Conservation (phyloP, 2,888 invertebrate species). For the Tortrix viridana region DNA sequence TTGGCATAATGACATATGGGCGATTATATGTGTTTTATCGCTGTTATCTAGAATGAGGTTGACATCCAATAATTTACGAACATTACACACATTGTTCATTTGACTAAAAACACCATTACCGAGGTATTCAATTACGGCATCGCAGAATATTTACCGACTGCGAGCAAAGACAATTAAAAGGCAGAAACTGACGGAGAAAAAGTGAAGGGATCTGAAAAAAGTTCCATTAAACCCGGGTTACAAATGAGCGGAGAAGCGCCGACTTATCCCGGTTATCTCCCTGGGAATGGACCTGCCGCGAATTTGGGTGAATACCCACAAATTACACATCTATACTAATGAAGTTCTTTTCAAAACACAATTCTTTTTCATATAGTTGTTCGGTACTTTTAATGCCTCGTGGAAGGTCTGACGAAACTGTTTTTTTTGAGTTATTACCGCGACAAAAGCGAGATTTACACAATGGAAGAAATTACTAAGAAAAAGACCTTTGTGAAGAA, state of each 20-base stretch:
- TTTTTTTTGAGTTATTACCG: slow-evolving; percentile 28
- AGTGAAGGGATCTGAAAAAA: slow-evolving; percentile 71
- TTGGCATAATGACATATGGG: neutral
- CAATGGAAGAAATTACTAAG: slow-evolving; percentile 34
- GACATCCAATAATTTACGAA: slow-evolving; percentile 15
- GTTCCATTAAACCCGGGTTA: slow-evolving; percentile 72
- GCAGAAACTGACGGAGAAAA: slow-evolving; percentile 72
- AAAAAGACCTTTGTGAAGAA: slow-evolving; percentile 23
- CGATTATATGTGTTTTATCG: neutral
- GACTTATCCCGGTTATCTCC: slow-evolving; percentile 44
- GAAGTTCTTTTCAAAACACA: slow-evolving; percentile 31
- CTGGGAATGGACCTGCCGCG: slow-evolving; percentile 52
- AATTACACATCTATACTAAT: slow-evolving; percentile 37
- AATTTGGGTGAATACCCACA: slow-evolving; percentile 45
- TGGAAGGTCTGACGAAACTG: slow-evolving; percentile 14
- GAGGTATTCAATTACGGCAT: slow-evolving; percentile 34
- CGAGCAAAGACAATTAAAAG: slow-evolving; percentile 71
- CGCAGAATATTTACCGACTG: slow-evolving; percentile 45
- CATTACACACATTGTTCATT: slow-evolving; percentile 13
- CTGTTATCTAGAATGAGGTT: slow-evolving; percentile 8
- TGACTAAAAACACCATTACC: slow-evolving; percentile 25
- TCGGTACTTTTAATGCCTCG: slow-evolving; percentile 1
- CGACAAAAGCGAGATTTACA: slow-evolving; percentile 24
- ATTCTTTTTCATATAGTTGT: slow-evolving; percentile 24
- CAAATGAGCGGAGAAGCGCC: slow-evolving; percentile 70